Base-by-base conservation (phyloP, 2,888 invertebrate genomes). In the Caprella mutica region DNA sequence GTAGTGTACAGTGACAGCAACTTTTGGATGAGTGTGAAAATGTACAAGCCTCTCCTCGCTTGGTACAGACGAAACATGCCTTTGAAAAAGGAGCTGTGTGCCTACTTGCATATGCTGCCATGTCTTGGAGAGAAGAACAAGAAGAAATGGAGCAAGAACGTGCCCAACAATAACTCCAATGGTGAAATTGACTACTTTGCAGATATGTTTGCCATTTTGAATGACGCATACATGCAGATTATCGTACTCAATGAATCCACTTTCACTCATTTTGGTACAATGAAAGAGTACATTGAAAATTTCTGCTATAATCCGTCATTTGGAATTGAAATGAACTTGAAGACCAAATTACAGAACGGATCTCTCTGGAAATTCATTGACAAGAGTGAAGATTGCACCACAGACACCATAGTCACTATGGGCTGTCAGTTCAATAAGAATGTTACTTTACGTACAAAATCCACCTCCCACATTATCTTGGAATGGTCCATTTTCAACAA, bases 241-340 rank as follows among this genome's bases (percentile, higher is more conserved):
- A 50, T 64, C 39, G 44, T 60, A 9, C 44, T 64, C 5, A 52
- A 50, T 4, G 38, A 52, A 5, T 64, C 63, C 3, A 55, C 55
- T 24, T 76, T 75, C 65, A 71, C 73, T 55, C 76, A 76, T 63
- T 69, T 75, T 30, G 76, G 76, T 6, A 75, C 75, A 2, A 72
- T 72, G 62, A 39, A 48, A 27, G 70, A 70, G 55, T 70, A 70
- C 50, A 17, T 69, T 9, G 58, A 61, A 3, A 66, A 66, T 52
- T 58, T 68, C 9, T 61, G 56, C 9, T 21, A 38, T 21, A 42
- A 50, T 17, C 12, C n/a, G 26, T 35, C 38, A 24, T 59, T 64
- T 46, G 24, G 29, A 21, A 21, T 24, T 17, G 63, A 57, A 27
- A 51, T 64, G 21, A 53, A 44, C 4, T 33, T 64, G 12, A 14